Evolutionary conservation across 2,113 vertebrate species (phyloP).

Genomic region (Cricetomys ansorgei): DNA sequence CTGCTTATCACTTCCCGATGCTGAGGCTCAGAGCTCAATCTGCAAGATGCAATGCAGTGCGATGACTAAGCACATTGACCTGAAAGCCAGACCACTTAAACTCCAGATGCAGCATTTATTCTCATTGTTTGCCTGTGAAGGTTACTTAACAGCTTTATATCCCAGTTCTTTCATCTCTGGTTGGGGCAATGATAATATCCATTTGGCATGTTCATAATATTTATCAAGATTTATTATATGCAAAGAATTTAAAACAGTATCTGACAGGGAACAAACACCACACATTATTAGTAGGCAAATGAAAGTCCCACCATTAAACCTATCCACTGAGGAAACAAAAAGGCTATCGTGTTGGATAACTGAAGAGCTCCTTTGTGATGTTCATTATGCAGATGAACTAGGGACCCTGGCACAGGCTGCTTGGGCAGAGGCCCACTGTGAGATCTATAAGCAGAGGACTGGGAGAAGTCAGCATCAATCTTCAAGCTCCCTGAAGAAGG

Average conservation of each 20-base stretch:
- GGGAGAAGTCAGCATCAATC: neutral
- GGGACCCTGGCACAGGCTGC: neutral
- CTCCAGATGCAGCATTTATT: neutral
- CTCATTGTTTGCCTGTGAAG: neutral
- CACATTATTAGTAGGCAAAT: neutral
- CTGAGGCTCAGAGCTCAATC: neutral
- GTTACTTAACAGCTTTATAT: neutral
- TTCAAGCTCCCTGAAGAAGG: neutral
- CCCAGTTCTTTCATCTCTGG: neutral
- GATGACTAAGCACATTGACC: neutral
- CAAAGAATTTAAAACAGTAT: neutral
- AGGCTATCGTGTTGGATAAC: neutral
- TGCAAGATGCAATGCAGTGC: neutral
- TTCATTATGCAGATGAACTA: neutral
- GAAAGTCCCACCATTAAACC: neutral
- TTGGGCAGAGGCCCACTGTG: neutral
- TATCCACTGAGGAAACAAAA: neutral
- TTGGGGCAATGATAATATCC: neutral
- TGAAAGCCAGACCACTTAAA: neutral
- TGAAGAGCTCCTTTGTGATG: neutral
- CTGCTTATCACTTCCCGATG: neutral
- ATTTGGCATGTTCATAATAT: neutral
- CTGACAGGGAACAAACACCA: neutral
- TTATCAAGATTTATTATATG: neutral
- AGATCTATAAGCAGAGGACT: neutral